These are phyloP conservation scores for Menidia beryllina DNA, from an alignment of 2,113 vertebrate genomes.

Conservation along the genomic window DNA sequence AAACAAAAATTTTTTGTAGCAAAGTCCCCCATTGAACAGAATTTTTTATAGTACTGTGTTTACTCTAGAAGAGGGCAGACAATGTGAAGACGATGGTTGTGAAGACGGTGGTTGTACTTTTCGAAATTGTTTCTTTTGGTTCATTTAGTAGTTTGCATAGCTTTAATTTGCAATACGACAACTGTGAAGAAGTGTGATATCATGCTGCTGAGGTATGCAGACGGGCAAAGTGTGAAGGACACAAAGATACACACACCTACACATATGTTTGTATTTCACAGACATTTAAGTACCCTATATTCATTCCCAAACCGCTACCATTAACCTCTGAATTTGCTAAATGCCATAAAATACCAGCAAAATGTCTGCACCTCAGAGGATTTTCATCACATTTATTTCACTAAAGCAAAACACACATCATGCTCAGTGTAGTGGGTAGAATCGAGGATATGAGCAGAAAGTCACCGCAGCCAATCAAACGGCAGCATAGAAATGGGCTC, in stretches of 20 bases:
- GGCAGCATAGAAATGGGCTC: slow-evolving; percentile 26
- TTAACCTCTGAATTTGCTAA: slow-evolving; percentile 27
- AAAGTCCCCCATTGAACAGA: not conserved
- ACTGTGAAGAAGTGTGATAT: too few relatives aligned
- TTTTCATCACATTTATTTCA: slow-evolving; percentile 45
- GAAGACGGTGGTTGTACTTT: not conserved
- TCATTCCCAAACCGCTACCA: slow-evolving; percentile 11
- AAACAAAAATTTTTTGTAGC: not conserved
- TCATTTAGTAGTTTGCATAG: not conserved
- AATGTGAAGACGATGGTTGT: too few relatives aligned
- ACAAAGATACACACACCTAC: not conserved
- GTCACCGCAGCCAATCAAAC: slow-evolving; percentile 49
- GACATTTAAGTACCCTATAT: not conserved
- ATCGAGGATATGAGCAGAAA: slow-evolving; percentile 60
- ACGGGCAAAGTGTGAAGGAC: not conserved
- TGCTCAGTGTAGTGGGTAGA: slow-evolving; percentile 57
- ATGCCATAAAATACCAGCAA: slow-evolving; percentile 41
- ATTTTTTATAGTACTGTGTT: too few relatives aligned
- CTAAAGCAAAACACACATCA: slow-evolving; percentile 14
- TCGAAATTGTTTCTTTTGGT: not conserved
- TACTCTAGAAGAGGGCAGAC: too few relatives aligned
- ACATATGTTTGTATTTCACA: not conserved
- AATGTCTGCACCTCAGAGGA: slow-evolving; percentile 33
- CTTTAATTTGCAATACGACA: not conserved
- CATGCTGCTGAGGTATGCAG: slow-evolving; percentile 6